Conservation (phyloP, 2,888 invertebrate species). For the Spodoptera picta region DNA sequence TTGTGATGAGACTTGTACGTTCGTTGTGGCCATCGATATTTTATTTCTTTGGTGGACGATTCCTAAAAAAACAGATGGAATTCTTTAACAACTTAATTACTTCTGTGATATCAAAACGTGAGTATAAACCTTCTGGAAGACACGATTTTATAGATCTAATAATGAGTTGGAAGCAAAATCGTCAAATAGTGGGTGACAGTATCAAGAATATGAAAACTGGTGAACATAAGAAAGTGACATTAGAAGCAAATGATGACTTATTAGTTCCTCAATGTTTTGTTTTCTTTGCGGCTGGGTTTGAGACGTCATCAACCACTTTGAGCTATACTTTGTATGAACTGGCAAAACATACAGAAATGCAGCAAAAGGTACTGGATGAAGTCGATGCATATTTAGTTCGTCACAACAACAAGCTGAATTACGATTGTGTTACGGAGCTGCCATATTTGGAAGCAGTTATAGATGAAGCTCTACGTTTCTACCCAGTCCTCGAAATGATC, state of each 20-base stretch:
- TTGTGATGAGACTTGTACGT: slow-evolving; percentile 45
- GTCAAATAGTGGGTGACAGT: slow-evolving; percentile 63
- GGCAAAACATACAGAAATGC: slow-evolving; percentile 64
- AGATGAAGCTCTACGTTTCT: slow-evolving; percentile 69
- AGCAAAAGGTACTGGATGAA: slow-evolving; percentile 62
- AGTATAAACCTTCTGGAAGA: slow-evolving; percentile 56
- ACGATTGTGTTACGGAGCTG: slow-evolving; percentile 64
- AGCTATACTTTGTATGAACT: slow-evolving; percentile 67
- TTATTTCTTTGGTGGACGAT: slow-evolving; percentile 58
- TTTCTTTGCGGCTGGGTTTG: slow-evolving; percentile 79
- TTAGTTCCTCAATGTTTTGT: slow-evolving; percentile 86
- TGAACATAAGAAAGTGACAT: slow-evolving; percentile 18
- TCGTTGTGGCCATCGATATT: slow-evolving; percentile 64
- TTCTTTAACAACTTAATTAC: slow-evolving; percentile 62
- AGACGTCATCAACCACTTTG: slow-evolving; percentile 69
- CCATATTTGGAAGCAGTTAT: slow-evolving; percentile 70
- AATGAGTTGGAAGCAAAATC: slow-evolving; percentile 61
- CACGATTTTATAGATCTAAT: slow-evolving; percentile 72
- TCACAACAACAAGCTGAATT: slow-evolving; percentile 60
- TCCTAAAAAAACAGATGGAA: slow-evolving; percentile 53
- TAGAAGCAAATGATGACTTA: slow-evolving; percentile 75
- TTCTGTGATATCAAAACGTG: slow-evolving; percentile 60
- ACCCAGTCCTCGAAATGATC: slow-evolving; percentile 71
- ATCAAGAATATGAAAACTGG: slow-evolving; percentile 51
- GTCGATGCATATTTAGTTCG: slow-evolving; percentile 64